These are phyloP conservation scores for Drosophila setosimentum DNA, from an alignment of 2,888 invertebrate species.

Conservation along the genomic window DNA sequence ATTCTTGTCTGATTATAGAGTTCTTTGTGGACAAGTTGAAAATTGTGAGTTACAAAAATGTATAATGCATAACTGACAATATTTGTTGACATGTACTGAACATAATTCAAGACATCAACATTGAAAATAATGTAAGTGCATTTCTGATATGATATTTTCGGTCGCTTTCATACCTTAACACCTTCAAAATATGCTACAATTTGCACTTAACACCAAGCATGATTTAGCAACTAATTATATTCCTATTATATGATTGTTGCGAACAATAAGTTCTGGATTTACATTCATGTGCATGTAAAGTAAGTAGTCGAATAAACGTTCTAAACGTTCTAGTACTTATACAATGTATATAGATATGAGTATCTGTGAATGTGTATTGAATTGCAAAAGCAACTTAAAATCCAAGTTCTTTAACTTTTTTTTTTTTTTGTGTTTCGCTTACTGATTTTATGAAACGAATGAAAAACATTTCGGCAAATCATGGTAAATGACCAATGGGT, in stretches of 20 bases:
- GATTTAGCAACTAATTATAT: background rate
- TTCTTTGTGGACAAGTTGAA: slow-evolving; percentile 14
- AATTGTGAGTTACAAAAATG: background rate
- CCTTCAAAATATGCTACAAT: background rate
- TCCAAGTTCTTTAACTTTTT: slow-evolving; percentile 37
- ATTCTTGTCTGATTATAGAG: slow-evolving; percentile 29
- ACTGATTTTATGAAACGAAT: slow-evolving; percentile 37
- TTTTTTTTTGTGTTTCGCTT: slow-evolving; percentile 29
- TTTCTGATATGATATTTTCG: background rate
- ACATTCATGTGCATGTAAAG: background rate
- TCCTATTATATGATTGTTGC: background rate
- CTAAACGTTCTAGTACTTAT: background rate
- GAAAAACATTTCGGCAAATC: slow-evolving; percentile 51
- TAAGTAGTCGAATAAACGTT: background rate
- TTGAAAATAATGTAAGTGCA: background rate
- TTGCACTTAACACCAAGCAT: background rate
- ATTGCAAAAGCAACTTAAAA: slow-evolving; percentile 26
- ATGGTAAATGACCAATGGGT: slow-evolving; percentile 44
- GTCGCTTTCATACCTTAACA: background rate
- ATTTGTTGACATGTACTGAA: background rate
- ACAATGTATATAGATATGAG: background rate
- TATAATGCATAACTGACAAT: slow-evolving; percentile 5
- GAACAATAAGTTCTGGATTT: background rate
- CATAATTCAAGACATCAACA: slow-evolving; percentile 3
- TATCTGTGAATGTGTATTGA: background rate